These are phyloP conservation scores for Trypoxylon attenuatum DNA, from an alignment of 2,888 invertebrate species.

Conservation along the genomic window DNA sequence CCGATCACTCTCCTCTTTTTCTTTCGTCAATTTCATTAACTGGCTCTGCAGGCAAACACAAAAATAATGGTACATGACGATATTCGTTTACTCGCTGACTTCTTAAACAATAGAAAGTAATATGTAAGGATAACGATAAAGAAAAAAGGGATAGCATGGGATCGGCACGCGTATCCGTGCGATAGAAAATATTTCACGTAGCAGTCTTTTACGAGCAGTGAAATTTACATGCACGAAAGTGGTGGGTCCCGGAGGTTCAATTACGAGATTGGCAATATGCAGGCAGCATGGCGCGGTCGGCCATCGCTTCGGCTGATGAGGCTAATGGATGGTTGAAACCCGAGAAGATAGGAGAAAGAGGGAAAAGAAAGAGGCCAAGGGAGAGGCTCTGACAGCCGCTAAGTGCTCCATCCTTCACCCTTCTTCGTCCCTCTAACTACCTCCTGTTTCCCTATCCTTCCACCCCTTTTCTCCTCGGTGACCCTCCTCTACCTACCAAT, in stretches of 20 bases:
- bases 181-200: slow-evolving; percentile 9
- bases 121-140: not conserved
- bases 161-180: not conserved
- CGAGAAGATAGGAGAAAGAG: slow-evolving; percentile 65
- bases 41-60: slow-evolving; percentile 59
- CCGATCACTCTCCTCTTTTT: slow-evolving; percentile 63
- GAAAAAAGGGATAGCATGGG: not conserved
- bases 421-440: slow-evolving; percentile 40
- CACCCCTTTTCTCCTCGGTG: too few relatives aligned
- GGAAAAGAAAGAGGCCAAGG: slow-evolving; percentile 62
- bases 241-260: slow-evolving; percentile 62
- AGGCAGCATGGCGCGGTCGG: slow-evolving; percentile 52
- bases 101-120: not conserved
- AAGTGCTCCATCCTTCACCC: slow-evolving; percentile 68
- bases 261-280: slow-evolving; percentile 65
- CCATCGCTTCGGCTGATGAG: slow-evolving; percentile 71
- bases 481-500: slow-evolving; percentile 20
- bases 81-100: not conserved
- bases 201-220: slow-evolving; percentile 21
- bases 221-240: slow-evolving; percentile 51
- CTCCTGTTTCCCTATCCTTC: too few relatives aligned
- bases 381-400: slow-evolving; percentile 71
- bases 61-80: not conserved
- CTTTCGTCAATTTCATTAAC: slow-evolving; percentile 59
- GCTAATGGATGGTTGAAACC: slow-evolving; percentile 73